Percentiles rank a stretch among this genome's conserved stretches.
These are phyloP conservation scores for Arctia plantaginis DNA, from an alignment of 2,888 invertebrate genomes.

Conservation along the genomic window DNA sequence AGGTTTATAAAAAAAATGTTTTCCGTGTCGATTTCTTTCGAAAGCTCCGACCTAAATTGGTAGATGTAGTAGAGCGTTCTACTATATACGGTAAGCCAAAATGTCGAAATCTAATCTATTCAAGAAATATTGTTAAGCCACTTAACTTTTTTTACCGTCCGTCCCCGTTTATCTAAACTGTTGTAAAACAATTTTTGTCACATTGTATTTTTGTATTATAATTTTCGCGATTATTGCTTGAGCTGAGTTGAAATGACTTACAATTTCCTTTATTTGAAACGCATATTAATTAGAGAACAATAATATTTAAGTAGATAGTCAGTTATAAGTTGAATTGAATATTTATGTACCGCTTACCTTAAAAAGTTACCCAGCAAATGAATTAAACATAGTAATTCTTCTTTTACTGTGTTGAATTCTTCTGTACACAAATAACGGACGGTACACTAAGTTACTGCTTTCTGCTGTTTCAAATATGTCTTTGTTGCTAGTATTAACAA, in stretches of 20 bases:
- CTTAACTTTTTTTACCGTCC: no score
- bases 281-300: no score
- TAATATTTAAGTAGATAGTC: no score
- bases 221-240: background rate
- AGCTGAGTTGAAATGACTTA: background rate
- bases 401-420: conserved; percentile 77
- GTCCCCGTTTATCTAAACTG: no score
- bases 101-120: no score
- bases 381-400: conserved; percentile 77
- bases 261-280: no score
- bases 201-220: background rate
- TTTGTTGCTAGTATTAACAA: conserved; percentile 17
- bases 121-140: no score
- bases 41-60: background rate
- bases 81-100: no score
- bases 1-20: background rate
- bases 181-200: background rate
- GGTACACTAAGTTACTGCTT: conserved; percentile 70
- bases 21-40: background rate
- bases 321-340: background rate
- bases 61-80: background rate
- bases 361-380: conserved; percentile 74
- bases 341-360: background rate
- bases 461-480: conserved; percentile 66
- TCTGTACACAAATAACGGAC: conserved; percentile 76